phyloP scores from a whole-genome alignment of 2,888 invertebrate genomes.

The Drosophila multiciliata region DNA sequence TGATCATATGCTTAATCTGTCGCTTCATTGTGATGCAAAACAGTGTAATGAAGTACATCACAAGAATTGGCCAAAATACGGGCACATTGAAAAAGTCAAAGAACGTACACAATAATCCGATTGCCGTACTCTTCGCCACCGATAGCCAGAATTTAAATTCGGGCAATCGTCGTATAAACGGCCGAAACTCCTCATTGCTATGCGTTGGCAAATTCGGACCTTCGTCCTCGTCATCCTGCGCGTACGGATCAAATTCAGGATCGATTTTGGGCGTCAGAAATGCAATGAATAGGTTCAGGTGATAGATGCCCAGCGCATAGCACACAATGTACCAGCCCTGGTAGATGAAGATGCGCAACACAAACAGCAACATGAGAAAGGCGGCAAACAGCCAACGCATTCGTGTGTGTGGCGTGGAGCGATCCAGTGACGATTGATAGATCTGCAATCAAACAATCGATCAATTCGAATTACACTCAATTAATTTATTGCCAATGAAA shows the following conservation, averaged over 20 bases:
- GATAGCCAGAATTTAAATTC: conserved; percentile 99
- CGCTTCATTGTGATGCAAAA: conserved; percentile 99
- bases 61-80: conserved; percentile 99
- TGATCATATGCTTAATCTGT: conserved; percentile 99
- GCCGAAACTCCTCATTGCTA: conserved; percentile 98
- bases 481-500: background rate
- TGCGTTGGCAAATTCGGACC: conserved; percentile 98
- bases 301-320: conserved; percentile 99
- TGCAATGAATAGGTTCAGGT: conserved; percentile 99
- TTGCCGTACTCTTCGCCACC: conserved; percentile 95
- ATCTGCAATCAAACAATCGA: conserved; percentile 63
- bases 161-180: conserved; percentile 97
- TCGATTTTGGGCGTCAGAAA: conserved; percentile 99
- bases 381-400: conserved; percentile 92
- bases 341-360: conserved; percentile 92
- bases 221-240: conserved; percentile 88
- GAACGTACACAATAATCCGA: conserved; percentile 96
- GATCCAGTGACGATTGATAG: conserved; percentile 94
- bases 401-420: conserved; percentile 93
- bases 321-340: conserved; percentile 99
- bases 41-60: conserved; percentile 99
- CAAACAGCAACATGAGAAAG: conserved; percentile 89
- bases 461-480: background rate
- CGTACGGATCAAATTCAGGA: conserved; percentile 94
- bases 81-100: conserved; percentile 99